These are phyloP conservation scores for Cliona cf. orientalis DNA, from an alignment of 37 sponge, comb jelly and placozoan genomes.

Conservation along the genomic window DNA sequence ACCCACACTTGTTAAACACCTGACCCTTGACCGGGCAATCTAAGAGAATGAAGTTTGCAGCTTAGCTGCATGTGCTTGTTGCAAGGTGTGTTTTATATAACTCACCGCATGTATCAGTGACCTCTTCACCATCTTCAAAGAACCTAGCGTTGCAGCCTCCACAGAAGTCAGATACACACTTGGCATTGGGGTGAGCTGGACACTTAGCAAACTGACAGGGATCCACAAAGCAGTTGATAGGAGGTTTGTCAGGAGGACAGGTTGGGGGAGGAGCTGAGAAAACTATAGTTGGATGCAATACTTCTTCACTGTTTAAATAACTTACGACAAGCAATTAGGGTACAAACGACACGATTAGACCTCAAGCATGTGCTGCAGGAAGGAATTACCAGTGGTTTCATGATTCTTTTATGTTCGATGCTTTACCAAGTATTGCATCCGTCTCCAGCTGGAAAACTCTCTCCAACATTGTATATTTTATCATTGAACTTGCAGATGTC, in stretches of 20 bases:
- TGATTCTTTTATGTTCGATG: neutral
- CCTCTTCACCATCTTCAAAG: constrained; percentile 45
- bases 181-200: constrained; percentile 57
- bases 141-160: constrained; percentile 72
- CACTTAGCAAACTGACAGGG: constrained; percentile 58
- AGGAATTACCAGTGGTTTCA: neutral
- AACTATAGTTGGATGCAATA: neutral
- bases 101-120: constrained; percentile 39
- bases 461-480: constrained; percentile 9
- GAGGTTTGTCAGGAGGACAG: constrained; percentile 48
- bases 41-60: no score
- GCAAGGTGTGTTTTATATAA: no score
- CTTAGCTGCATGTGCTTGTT: no score
- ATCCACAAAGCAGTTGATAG: constrained; percentile 51
- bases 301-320: neutral
- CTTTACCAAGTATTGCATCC: neutral
- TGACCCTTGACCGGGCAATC: constrained; percentile 48
- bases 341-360: neutral
- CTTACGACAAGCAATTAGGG: constrained; percentile 21
- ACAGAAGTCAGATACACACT: constrained; percentile 64
- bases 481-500: neutral
- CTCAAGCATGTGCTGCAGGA: neutral
- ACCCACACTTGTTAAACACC: constrained; percentile 39
- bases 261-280: neutral
- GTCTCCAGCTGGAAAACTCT: neutral